Percentiles rank a stretch among this genome's conserved stretches.
These are phyloP conservation scores for Drosophila neocordata DNA, from an alignment of 1,140 invertebrate species.

Conservation along the genomic window DNA sequence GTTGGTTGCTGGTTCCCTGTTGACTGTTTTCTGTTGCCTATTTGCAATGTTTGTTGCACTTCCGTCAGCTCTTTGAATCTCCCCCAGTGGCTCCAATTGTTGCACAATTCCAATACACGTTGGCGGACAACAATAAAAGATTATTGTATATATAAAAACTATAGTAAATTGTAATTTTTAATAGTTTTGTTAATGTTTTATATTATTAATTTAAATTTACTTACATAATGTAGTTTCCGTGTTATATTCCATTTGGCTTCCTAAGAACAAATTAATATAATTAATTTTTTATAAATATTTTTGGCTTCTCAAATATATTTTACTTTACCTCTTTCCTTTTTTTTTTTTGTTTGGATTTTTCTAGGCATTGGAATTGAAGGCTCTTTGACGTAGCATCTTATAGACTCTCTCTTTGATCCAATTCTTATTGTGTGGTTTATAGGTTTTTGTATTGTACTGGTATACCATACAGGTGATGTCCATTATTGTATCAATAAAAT, in stretches of 20 bases:
- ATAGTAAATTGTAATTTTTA: background rate
- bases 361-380: conserved; percentile 84
- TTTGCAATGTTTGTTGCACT: conserved; percentile 39
- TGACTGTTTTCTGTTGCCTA: conserved; percentile 23
- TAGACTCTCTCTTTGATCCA: conserved; percentile 99
- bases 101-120: conserved; percentile 30
- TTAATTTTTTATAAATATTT: too few relatives aligned
- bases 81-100: background rate
- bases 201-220: too few relatives aligned
- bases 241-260: too few relatives aligned
- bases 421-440: conserved; percentile 98
- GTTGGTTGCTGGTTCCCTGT: background rate
- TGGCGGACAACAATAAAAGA: conserved; percentile 10
- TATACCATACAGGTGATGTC: conserved; percentile 98
- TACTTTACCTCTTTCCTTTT: too few relatives aligned
- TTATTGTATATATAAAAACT: background rate
- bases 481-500: conserved; percentile 97
- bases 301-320: too few relatives aligned
- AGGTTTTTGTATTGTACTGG: conserved; percentile 97
- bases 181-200: too few relatives aligned
- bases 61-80: conserved; percentile 45
- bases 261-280: too few relatives aligned
- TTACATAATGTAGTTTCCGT: too few relatives aligned
- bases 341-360: too few relatives aligned
- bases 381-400: conserved; percentile 94